Percentiles rank a stretch among this genome's conserved stretches.
phyloP scores from a whole-genome alignment of 2,113 vertebrate genomes.

The Hippocampus comes region DNA sequence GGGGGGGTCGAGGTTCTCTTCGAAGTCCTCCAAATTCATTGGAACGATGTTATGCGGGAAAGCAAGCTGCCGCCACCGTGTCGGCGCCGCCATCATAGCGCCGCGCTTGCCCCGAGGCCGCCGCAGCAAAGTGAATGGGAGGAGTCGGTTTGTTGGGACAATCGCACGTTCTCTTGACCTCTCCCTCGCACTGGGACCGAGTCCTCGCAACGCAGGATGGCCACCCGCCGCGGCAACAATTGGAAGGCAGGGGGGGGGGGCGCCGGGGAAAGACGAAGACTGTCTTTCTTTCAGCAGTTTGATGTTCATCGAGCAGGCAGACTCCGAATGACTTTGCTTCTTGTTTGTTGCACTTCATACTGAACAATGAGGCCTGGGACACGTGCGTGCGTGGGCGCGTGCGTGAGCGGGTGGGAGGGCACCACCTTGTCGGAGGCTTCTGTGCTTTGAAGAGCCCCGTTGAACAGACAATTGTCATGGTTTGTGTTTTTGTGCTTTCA shows the following conservation, averaged over 20 bases:
- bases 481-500: too few relatives aligned
- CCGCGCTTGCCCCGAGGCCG: too few relatives aligned
- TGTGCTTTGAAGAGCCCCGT: too few relatives aligned
- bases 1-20: too few relatives aligned
- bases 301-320: conserved; percentile 33
- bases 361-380: conserved; percentile 43
- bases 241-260: background rate
- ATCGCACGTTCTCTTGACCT: background rate
- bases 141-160: background rate
- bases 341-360: conserved; percentile 58
- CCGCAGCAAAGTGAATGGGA: too few relatives aligned
- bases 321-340: conserved; percentile 56
- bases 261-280: background rate
- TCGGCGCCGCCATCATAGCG: too few relatives aligned
- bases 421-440: too few relatives aligned
- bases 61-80: too few relatives aligned
- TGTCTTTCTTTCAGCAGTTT: conserved; percentile 12
- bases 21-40: too few relatives aligned
- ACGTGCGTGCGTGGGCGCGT: conserved; percentile 3
- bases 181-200: background rate
- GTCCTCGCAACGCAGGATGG: background rate
- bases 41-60: too few relatives aligned
- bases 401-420: background rate
- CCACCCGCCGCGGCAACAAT: background rate
- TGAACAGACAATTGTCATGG: too few relatives aligned